Evolutionary conservation across 2,113 vertebrate genomes (phyloP).

Genomic region (Scytalopus superciliaris): DNA sequence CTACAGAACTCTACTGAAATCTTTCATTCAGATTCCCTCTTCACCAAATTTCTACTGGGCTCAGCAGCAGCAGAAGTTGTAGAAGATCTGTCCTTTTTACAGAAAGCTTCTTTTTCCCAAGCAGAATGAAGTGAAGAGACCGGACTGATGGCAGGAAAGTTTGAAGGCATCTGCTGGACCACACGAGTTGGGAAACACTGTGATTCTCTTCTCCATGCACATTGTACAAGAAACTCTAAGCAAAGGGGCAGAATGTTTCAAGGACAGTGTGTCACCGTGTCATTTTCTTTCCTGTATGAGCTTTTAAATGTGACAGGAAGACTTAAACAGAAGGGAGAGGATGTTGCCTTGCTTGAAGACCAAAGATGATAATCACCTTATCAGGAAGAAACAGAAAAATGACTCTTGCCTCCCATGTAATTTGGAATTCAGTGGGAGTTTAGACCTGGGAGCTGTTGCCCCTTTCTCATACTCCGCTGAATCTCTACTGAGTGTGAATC

Average conservation of each 20-base stretch:
- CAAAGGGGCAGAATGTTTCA: neutral
- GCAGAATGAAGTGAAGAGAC: neutral
- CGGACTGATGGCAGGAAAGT: neutral
- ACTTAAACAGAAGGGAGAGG: neutral
- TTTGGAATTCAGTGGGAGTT: neutral
- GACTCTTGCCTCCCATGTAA: neutral
- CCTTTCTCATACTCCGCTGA: neutral
- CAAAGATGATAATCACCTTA: constrained; percentile 28
- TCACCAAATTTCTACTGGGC: neutral
- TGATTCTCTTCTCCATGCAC: neutral
- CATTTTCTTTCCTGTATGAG: neutral
- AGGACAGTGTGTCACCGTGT: neutral
- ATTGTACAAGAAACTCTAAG: neutral
- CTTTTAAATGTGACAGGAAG: neutral
- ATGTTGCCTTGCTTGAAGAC: neutral
- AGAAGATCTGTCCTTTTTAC: neutral
- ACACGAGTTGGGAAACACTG: neutral
- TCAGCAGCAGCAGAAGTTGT: neutral
- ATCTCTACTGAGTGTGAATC: neutral
- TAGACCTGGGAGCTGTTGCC: neutral
- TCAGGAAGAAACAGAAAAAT: constrained; percentile 26
- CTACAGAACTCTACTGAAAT: neutral
- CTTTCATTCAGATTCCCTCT: neutral
- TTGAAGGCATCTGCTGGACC: neutral
- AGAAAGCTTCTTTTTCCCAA: neutral